A percentile compares a stretch with the other conserved stretches of the same genome.
Evolutionary conservation across 1,140 invertebrate genomes (phyloP).

Genomic region (Zaprionus vittiger): DNA sequence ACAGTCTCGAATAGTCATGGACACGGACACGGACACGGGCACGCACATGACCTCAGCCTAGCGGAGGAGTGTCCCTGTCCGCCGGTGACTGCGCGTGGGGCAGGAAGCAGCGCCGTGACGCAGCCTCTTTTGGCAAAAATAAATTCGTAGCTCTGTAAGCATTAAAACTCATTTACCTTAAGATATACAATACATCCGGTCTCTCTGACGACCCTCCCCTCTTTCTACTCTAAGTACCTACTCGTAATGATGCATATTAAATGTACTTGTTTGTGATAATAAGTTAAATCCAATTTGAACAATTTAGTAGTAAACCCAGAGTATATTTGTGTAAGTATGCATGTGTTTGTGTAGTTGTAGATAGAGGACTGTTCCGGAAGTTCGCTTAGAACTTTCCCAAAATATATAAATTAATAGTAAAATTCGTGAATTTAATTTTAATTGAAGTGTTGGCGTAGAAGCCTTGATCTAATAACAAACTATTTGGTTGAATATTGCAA

Average conservation of each 20-base stretch:
- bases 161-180: conserved; percentile 27
- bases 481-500: conserved; percentile 32
- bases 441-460: conserved; percentile 28
- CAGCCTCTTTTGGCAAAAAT: conserved; percentile 80
- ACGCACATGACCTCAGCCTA: conserved; percentile 20
- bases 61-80: conserved; percentile 56
- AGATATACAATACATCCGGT: conserved; percentile 13
- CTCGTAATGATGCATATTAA: conserved; percentile 67
- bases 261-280: conserved; percentile 80
- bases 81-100: conserved; percentile 29
- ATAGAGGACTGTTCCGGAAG: conserved; percentile 1
- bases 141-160: conserved; percentile 70
- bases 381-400: neutral
- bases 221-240: conserved; percentile 36
- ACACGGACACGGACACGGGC: conserved; percentile 13
- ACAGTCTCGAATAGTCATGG: conserved; percentile 46
- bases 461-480: conserved; percentile 51
- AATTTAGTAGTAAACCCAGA: conserved; percentile 54
- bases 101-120: conserved; percentile 53
- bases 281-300: conserved; percentile 75
- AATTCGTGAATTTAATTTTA: conserved; percentile 55
- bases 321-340: conserved; percentile 9
- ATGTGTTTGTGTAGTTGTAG: neutral
- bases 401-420: conserved; percentile 5
- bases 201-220: neutral